These are phyloP conservation scores for Calyptommatus sinebrachiatus DNA, from an alignment of 2,113 vertebrate genomes.

Conservation along the genomic window DNA sequence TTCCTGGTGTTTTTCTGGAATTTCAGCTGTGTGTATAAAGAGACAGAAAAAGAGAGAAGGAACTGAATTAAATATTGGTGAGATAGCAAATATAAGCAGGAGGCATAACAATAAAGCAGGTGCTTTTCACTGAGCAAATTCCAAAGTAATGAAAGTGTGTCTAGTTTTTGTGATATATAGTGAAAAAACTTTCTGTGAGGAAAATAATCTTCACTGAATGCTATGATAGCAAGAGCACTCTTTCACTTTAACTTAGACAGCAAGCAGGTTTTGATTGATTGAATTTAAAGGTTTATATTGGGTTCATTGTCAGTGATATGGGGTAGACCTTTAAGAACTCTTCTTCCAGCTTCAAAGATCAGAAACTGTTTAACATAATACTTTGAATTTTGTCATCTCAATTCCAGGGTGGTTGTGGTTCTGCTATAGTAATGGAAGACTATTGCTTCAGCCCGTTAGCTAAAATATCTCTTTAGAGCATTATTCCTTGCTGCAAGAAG, in stretches of 20 bases:
- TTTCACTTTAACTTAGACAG: slow-evolving; percentile 29
- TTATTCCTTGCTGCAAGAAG: fast-evolving
- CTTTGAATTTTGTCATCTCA: background rate
- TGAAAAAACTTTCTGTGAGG: slow-evolving; percentile 52
- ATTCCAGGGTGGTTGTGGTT: background rate
- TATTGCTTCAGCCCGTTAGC: background rate
- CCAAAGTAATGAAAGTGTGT: slow-evolving; percentile 45
- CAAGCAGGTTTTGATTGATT: slow-evolving; percentile 48
- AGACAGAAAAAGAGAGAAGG: background rate
- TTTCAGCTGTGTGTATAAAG: slow-evolving; percentile 9
- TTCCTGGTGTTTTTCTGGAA: slow-evolving; percentile 33
- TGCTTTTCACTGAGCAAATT: slow-evolving; percentile 62
- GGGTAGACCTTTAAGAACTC: background rate
- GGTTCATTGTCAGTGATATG: too few species aligned
- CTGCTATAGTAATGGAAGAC: background rate
- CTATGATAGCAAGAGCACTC: slow-evolving; percentile 40
- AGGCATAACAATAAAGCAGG: slow-evolving; percentile 33
- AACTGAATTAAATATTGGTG: slow-evolving; percentile 3
- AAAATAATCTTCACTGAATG: slow-evolving; percentile 10
- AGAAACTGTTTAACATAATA: background rate
- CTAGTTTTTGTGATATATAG: slow-evolving; percentile 56
- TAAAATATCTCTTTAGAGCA: fast-evolving
- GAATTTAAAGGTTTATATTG: slow-evolving; percentile 39
- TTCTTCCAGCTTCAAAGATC: background rate
- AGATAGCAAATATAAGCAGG: slow-evolving; percentile 38